Conservation (phyloP, 2,888 invertebrate species). For the Epistrophella euchroma region DNA sequence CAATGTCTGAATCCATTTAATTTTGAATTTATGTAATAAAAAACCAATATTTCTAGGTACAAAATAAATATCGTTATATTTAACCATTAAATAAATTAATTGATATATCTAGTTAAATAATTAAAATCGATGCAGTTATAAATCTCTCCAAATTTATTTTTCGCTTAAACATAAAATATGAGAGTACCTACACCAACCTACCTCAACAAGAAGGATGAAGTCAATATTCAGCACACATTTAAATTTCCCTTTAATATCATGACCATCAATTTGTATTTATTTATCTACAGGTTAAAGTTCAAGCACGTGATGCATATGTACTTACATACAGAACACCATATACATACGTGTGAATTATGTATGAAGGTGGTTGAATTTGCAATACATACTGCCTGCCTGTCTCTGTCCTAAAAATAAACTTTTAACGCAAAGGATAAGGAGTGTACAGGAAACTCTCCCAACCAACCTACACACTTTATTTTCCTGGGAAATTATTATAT, state of each 20-base stretch:
- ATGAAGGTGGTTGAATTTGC: neutral
- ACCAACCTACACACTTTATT: neutral
- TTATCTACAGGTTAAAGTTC: constrained; percentile 41
- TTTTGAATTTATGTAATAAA: neutral
- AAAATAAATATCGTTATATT: constrained; percentile 12
- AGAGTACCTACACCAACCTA: neutral
- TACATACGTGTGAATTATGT: constrained; percentile 13
- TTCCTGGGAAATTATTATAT: neutral
- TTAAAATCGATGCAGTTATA: constrained; percentile 23
- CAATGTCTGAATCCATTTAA: neutral
- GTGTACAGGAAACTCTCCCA: neutral
- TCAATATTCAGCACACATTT: constrained; percentile 12
- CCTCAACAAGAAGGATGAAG: neutral
- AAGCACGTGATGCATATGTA: constrained; percentile 19
- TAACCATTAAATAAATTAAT: constrained; percentile 13
- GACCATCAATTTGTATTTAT: constrained; percentile 34
- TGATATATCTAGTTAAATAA: constrained; percentile 21
- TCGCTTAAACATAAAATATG: constrained; percentile 14
- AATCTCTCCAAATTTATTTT: constrained; percentile 9
- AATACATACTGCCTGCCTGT: neutral
- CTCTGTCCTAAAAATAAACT: neutral
- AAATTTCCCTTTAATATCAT: constrained; percentile 35
- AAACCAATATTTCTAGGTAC: no score
- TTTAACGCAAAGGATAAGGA: neutral
- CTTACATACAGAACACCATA: neutral